A percentile compares a stretch with the other conserved stretches of the same genome.
These are phyloP conservation scores for Pollimyrus isidori DNA, from an alignment of 2,113 vertebrate genomes.

Conservation along the genomic window DNA sequence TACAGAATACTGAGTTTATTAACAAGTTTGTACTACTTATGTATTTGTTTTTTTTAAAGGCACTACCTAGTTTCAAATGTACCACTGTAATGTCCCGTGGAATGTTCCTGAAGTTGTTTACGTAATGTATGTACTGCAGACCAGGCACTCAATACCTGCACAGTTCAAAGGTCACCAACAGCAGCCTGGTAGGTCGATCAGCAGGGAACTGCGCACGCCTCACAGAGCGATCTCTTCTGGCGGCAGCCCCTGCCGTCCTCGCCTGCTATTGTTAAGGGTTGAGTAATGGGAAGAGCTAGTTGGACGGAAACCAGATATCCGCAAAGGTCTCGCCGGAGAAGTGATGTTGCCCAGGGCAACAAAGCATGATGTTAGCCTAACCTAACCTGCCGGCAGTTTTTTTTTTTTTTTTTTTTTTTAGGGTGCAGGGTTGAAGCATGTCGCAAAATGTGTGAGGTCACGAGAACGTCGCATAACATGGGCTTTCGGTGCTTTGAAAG, in stretches of 20 bases:
- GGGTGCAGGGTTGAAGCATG: neutral
- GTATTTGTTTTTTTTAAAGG: neutral
- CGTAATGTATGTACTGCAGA: neutral
- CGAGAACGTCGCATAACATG: neutral
- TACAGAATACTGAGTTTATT: neutral
- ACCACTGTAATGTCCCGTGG: neutral
- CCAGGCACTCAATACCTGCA: neutral
- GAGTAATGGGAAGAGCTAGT: neutral
- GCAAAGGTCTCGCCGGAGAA: neutral
- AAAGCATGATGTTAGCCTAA: neutral
- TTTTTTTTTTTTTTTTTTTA: neutral
- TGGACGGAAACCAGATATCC: neutral
- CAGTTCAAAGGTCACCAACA: neutral
- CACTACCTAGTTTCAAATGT: neutral
- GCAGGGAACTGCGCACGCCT: neutral
- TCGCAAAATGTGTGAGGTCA: neutral
- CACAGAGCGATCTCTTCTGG: neutral
- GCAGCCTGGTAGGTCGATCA: neutral
- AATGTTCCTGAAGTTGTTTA: neutral
- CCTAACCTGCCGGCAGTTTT: neutral
- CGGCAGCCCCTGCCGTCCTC: neutral
- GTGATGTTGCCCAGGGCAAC: neutral
- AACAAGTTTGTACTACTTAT: neutral
- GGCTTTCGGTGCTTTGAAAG: neutral
- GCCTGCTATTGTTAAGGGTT: neutral